These are phyloP conservation scores for Heliothis peltigera DNA, from an alignment of 2,888 invertebrate genomes.

Conservation along the genomic window DNA sequence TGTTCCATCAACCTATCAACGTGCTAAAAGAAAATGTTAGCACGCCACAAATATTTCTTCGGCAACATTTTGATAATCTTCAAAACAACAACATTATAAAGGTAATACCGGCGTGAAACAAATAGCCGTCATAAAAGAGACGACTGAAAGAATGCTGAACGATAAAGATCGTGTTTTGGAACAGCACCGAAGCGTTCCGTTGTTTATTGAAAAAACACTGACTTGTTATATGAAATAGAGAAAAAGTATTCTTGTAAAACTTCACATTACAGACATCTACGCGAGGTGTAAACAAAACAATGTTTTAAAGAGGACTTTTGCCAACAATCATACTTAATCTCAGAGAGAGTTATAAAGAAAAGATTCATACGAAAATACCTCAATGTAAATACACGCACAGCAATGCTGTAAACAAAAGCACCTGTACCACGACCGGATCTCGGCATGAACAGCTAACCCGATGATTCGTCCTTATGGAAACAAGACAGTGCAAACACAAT, in stretches of 20 bases:
- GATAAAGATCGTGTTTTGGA: slow-evolving; percentile 44
- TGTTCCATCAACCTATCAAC: neutral
- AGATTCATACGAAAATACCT: slow-evolving; percentile 39
- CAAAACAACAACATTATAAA: slow-evolving; percentile 38
- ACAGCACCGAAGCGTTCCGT: slow-evolving; percentile 28
- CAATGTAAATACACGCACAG: slow-evolving; percentile 35
- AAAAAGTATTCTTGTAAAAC: slow-evolving; percentile 24
- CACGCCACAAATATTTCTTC: slow-evolving; percentile 22
- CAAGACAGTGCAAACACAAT: slow-evolving; percentile 67
- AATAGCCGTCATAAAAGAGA: slow-evolving; percentile 44
- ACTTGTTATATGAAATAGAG: slow-evolving; percentile 33
- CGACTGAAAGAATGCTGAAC: slow-evolving; percentile 41
- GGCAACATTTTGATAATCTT: slow-evolving; percentile 35
- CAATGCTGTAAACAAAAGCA: slow-evolving; percentile 40
- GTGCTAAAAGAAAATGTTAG: slow-evolving; percentile 11
- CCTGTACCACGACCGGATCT: slow-evolving; percentile 44
- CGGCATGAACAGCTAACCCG: slow-evolving; percentile 55
- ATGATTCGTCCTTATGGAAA: slow-evolving; percentile 70
- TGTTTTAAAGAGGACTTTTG: slow-evolving; percentile 15
- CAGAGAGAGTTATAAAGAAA: slow-evolving; percentile 21
- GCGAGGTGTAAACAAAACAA: slow-evolving; percentile 31
- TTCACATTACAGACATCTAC: slow-evolving; percentile 13
- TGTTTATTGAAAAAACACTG: slow-evolving; percentile 46
- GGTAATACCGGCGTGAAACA: slow-evolving; percentile 34
- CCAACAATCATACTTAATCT: slow-evolving; percentile 29